Base-by-base conservation (phyloP, 2,113 vertebrate species). In the Equus quagga region DNA sequence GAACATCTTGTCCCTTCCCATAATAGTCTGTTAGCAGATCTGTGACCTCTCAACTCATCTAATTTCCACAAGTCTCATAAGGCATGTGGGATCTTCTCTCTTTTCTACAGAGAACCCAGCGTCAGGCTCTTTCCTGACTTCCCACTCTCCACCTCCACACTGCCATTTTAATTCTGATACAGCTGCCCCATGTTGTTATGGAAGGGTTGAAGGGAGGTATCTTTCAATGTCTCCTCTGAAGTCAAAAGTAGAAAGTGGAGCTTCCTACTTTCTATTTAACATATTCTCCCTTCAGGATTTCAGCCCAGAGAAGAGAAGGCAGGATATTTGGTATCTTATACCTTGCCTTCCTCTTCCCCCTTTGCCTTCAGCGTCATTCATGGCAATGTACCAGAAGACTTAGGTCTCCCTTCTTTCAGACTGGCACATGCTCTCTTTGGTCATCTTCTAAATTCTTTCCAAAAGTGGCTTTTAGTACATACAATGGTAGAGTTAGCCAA, bases 391-490 rank as follows among this genome's bases (percentile, higher is more conserved):
- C 73, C 41, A 26, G 31, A 87, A 87, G 44, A 21, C 6, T 72
- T 72, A 65, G 44, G 36, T 46, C 17, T 58, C 7, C 10, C 67
- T 33, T 56, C 64, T 90, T 78, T 94, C 67, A 70, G 65, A 60
- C 8, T 54, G 95, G 14, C 23, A 36, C 41, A 51, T 56, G n/a
- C 5, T 91, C 49, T 94, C 33, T 86, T 81, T 69, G 56, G n/a
- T 69, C 83, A 49, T 75, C 21, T 80, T 91, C 12, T 93, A 33
- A 78, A 46, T 92, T 85, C 36, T 92, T 95, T 83, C 13, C 72
- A 54, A 19, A 26, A 10, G 4, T 94, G 51, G 15, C 31, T 95
- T 94, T 14, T 36, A 92, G 31, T n/a, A 58, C 14, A 80, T 17
- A 76, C 28, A 65, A 2, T 36, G 26, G 91, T 67, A 31, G 73